These are phyloP conservation scores for Papilio glaucus DNA, from an alignment of 1,140 invertebrate species.

Conservation along the genomic window DNA sequence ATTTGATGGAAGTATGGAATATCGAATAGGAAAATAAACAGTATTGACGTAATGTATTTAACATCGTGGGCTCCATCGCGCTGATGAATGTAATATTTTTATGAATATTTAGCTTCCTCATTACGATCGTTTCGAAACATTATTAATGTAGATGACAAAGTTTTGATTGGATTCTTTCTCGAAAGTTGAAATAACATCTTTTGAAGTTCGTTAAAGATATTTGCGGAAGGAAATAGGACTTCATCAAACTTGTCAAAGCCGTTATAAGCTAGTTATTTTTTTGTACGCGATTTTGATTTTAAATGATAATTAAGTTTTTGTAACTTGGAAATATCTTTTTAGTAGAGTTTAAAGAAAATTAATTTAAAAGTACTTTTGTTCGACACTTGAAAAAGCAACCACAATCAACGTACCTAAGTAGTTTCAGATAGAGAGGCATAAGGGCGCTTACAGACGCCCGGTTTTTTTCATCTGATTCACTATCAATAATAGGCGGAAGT, in stretches of 20 bases:
- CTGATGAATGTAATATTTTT: constrained; percentile 12
- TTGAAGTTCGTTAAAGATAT: constrained; percentile 31
- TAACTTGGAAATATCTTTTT: neutral
- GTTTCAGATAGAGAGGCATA: no score
- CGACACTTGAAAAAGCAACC: no score
- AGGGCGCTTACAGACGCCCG: no score
- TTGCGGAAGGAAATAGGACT: neutral
- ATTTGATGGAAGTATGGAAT: neutral
- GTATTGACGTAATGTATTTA: neutral
- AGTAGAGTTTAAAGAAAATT: neutral
- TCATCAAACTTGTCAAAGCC: constrained; percentile 18
- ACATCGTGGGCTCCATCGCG: neutral
- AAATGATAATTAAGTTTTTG: constrained; percentile 1
- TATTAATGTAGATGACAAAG: constrained; percentile 26
- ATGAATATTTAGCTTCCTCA: neutral
- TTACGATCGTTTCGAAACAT: constrained; percentile 9
- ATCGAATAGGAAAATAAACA: neutral
- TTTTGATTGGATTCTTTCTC: constrained; percentile 26
- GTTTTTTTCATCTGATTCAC: no score
- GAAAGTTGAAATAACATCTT: constrained; percentile 31
- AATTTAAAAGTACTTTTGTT: no score
- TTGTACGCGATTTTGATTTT: neutral
- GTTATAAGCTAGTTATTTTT: constrained; percentile 6
- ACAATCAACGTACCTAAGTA: no score
- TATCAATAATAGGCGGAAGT: no score